Base-by-base conservation (phyloP, 2,113 vertebrate species). In the Catagonus wagneri region DNA sequence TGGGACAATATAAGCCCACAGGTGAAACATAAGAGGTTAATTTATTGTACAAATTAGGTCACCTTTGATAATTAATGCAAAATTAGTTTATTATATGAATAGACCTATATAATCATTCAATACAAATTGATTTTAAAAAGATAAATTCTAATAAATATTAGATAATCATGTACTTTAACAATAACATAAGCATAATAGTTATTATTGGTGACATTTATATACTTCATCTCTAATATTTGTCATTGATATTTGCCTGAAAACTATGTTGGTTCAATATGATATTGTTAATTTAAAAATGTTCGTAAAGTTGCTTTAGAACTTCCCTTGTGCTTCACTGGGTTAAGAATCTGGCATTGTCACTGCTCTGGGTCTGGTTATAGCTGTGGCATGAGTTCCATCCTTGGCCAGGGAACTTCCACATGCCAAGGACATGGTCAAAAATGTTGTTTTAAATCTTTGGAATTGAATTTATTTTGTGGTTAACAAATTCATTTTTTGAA, bases 401-500 rank as follows among this genome's bases (percentile, higher is more conserved):
- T 8, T 8, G 44, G 44, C 44, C 44, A 44, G 44, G 44, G 44
- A 44, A 44, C 44, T 44, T 44, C 44, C 44, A 6, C 8, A 44
- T 4, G 44, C 44, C 44, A 44, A 44, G 44, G 44, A 44, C 44
- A 44, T 44, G 4, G 44, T 44, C 44, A 44, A 44, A 44, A 44
- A 44, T 44, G 44, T 20, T 56, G 54, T 13, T 56, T 56, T 56
- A 13, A 22, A 0, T 80, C 34, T 89, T 85, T 68, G 92, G 60
- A 80, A 16, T 74, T 75, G 29, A 78, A 74, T 56, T 75, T 75
- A 88, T 89, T 79, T 92, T 68, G 72, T 72, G 27, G 27, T 74
- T 68, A 56, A 89, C n/a, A 71, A 95, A 60, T 69, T 84, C 44
- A 87, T n/a, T n/a, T n/a, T n/a, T n/a, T n/a, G n/a, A n/a, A n/a